A percentile compares a stretch with the other conserved stretches of the same genome.
Evolutionary conservation across 2,888 invertebrate species (phyloP).

Genomic region (Mimumesa dahlbomi): DNA sequence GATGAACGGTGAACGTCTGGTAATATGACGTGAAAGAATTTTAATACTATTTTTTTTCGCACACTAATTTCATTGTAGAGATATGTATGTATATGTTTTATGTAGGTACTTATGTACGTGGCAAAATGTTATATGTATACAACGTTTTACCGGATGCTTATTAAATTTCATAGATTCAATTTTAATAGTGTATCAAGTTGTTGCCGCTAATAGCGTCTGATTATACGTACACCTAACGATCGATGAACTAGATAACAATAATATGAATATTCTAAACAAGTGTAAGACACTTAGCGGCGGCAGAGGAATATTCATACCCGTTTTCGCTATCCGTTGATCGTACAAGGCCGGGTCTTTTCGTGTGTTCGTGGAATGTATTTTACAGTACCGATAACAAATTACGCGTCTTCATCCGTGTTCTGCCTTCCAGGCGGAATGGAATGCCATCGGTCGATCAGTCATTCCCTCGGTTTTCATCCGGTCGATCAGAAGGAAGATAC

Average conservation of each 20-base stretch:
- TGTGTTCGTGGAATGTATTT: conserved; percentile 40
- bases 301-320: conserved; percentile 12
- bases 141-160: conserved; percentile 35
- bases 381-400: conserved; percentile 57
- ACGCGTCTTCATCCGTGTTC: conserved; percentile 55
- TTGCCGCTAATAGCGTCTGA: conserved; percentile 18
- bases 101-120: too few relatives aligned
- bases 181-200: conserved; percentile 13
- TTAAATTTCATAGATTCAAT: conserved; percentile 40
- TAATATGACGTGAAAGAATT: too few relatives aligned
- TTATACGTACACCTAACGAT: conserved; percentile 20
- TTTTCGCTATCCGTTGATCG: conserved; percentile 30
- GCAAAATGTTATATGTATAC: too few relatives aligned
- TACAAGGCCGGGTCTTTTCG: conserved; percentile 14
- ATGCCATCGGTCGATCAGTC: conserved; percentile 66
- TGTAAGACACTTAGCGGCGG: background rate
- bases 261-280: conserved; percentile 30
- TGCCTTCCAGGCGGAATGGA: conserved; percentile 52
- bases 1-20: too few relatives aligned
- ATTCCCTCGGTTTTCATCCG: conserved; percentile 52
- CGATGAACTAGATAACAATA: conserved; percentile 26
- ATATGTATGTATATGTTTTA: too few relatives aligned
- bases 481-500: conserved; percentile 70
- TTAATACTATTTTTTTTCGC: too few relatives aligned
- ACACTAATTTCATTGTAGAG: too few relatives aligned